Base-by-base conservation (phyloP, 37 sponge, comb jelly and placozoan genomes). In the Tethya wilhelma region DNA sequence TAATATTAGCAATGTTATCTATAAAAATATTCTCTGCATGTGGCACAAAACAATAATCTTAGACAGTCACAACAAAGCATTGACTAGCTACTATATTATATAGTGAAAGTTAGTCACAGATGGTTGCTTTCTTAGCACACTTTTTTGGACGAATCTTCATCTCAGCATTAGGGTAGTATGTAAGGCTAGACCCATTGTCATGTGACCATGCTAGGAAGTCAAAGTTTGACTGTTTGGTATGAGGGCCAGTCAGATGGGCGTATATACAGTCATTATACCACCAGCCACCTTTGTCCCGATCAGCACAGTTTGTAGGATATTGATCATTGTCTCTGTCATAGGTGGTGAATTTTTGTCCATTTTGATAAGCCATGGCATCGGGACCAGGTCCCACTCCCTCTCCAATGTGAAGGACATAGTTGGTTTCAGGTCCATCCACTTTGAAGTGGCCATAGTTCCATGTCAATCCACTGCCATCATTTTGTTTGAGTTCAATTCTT, bases 191-290 rank as follows among this genome's bases (percentile, higher is more conserved):
- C 2, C 69, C 69, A 69, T 69, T 36, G 36, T 40, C n/a, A n/a
- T n/a, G n/a, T n/a, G n/a, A n/a, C n/a, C 1, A 41, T 44, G 41
- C 43, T 26, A 1, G 4, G 41, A 11, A 3, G 11, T 37, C 26
- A 8, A 2, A 22, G 22, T 40, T 23, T 41, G 40, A 42, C 22
- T 7, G 38, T 22, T 20, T 1, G 17, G 36, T 39, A 44, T 69
- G 69, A 8, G 69, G 69, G 23, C 79, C 79, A 65, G 64, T 78
- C 17, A 78, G 79, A 78, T 78, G 40, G 44, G 79, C 38, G 37
- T 42, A 8, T 44, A 26, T 26, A 44, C 79, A 78, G 45, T 5
- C 31, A 6, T 65, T 44, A 44, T 44, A 78, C 79, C 79, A 78
- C 79, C 79, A 78, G 39, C 46, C 79, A 41, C 67, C 79, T 22